These are phyloP conservation scores for Acleris emargana DNA, from an alignment of 2,888 invertebrate genomes.

Conservation along the genomic window DNA sequence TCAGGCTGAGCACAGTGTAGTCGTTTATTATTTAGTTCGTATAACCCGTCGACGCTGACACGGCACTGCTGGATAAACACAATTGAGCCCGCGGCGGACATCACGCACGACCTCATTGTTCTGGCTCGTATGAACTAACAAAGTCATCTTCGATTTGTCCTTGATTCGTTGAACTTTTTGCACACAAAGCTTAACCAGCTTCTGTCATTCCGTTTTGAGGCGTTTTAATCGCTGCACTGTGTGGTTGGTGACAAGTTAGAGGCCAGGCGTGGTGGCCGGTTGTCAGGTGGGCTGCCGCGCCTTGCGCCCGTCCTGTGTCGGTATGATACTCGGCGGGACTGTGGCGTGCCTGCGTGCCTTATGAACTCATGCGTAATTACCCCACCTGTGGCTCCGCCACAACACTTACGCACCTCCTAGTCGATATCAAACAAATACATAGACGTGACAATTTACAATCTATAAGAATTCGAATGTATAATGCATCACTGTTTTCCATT, in stretches of 20 bases:
- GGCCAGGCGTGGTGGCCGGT: background rate
- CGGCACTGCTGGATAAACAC: constrained; percentile 14
- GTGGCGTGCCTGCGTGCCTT: constrained; percentile 35
- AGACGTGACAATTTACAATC: background rate
- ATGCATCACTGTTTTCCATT: constrained; percentile 9
- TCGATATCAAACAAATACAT: constrained; percentile 17
- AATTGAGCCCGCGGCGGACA: constrained; percentile 12
- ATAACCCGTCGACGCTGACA: constrained; percentile 5
- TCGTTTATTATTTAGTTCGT: constrained; percentile 6
- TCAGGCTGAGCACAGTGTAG: background rate
- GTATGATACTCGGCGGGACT: constrained; percentile 17
- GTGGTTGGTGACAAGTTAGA: background rate
- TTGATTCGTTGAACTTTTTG: constrained; percentile 11
- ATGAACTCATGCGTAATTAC: constrained; percentile 32
- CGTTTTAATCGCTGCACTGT: background rate
- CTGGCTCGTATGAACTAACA: constrained; percentile 18
- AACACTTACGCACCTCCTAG: constrained; percentile 21
- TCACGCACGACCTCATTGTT: constrained; percentile 8
- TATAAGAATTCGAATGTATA: background rate
- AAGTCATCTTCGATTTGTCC: constrained; percentile 1
- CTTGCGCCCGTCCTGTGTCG: constrained; percentile 25
- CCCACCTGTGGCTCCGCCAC: constrained; percentile 32
- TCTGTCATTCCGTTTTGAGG: no score
- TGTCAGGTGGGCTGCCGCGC: constrained; percentile 24
- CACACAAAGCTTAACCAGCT: constrained; percentile 3